phyloP scores from a whole-genome alignment of 2,888 invertebrate species.

The Nomada ruficornis region DNA sequence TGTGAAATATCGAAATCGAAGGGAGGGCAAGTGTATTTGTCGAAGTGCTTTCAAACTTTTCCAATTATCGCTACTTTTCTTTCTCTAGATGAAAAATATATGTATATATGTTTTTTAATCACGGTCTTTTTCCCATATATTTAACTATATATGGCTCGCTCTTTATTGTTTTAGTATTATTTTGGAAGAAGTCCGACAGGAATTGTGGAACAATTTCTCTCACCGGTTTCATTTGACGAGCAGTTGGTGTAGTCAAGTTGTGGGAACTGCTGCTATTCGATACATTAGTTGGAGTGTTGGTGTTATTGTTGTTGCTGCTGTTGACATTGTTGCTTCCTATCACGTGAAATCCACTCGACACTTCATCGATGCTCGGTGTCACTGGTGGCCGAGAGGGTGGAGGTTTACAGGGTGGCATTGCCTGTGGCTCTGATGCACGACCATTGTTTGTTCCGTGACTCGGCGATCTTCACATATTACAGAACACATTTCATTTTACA shows the following conservation, averaged over 20 bases:
- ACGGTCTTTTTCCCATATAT: no score
- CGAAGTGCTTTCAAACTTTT: neutral
- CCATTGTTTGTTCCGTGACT: constrained; percentile 79
- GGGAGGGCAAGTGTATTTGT: neutral
- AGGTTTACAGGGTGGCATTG: constrained; percentile 81
- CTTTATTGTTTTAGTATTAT: no score
- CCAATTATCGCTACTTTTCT: no score
- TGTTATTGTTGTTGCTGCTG: constrained; percentile 67
- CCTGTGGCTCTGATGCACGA: constrained; percentile 79
- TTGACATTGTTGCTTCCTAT: constrained; percentile 69
- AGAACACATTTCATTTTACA: constrained; percentile 35
- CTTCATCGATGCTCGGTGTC: constrained; percentile 78
- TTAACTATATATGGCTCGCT: no score
- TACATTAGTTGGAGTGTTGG: constrained; percentile 78
- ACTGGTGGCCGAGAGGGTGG: constrained; percentile 82
- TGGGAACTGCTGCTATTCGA: constrained; percentile 81
- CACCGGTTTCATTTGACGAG: constrained; percentile 81
- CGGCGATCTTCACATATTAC: constrained; percentile 69
- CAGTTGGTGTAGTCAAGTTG: constrained; percentile 80
- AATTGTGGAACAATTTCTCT: constrained; percentile 43
- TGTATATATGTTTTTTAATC: neutral
- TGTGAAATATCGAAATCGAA: no score
- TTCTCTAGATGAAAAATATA: no score
- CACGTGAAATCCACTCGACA: constrained; percentile 63
- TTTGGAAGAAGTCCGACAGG: neutral